phyloP scores from a whole-genome alignment of 2,888 invertebrate genomes.

The Caenorhabditis virilis region DNA sequence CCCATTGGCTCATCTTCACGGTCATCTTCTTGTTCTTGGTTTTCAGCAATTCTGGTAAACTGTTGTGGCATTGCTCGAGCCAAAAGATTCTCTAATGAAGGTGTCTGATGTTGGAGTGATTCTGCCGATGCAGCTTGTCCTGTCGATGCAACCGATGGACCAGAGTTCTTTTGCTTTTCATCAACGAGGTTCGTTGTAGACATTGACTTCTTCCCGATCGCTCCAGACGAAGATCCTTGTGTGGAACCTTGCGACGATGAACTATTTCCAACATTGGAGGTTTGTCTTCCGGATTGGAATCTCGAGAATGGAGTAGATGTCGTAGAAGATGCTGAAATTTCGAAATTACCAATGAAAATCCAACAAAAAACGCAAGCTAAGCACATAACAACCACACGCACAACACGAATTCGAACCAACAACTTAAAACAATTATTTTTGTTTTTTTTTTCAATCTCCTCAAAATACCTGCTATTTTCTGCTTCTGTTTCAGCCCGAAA shows the following conservation, averaged over 20 bases:
- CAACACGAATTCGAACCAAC: too few species aligned
- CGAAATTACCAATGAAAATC: background rate
- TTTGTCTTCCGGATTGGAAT: slow-evolving; percentile 13
- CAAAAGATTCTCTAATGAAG: slow-evolving; percentile 67
- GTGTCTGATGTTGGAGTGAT: slow-evolving; percentile 69
- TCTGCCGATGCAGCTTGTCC: slow-evolving; percentile 72
- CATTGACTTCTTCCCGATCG: slow-evolving; percentile 64
- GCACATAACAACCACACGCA: background rate
- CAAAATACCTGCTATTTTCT: too few species aligned
- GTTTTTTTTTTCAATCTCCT: too few species aligned
- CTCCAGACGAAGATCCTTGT: slow-evolving; percentile 2
- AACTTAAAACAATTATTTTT: too few species aligned
- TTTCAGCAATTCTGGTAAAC: slow-evolving; percentile 47
- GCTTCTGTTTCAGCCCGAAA: too few species aligned
- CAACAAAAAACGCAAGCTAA: background rate
- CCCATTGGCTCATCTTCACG: slow-evolving; percentile 14
- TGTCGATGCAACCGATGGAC: slow-evolving; percentile 69
- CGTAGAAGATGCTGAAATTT: background rate
- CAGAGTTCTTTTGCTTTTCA: slow-evolving; percentile 37
- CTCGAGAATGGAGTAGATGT: slow-evolving; percentile 19
- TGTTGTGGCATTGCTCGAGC: slow-evolving; percentile 48
- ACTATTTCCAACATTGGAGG: slow-evolving; percentile 1
- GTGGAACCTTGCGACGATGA: slow-evolving; percentile 2
- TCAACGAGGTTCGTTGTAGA: slow-evolving; percentile 68
- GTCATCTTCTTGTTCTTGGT: slow-evolving; percentile 33